These are phyloP conservation scores for Pelagia noctiluca DNA, from an alignment of 30 jellyfish, hydroid and myxozoan genomes.

Conservation along the genomic window DNA sequence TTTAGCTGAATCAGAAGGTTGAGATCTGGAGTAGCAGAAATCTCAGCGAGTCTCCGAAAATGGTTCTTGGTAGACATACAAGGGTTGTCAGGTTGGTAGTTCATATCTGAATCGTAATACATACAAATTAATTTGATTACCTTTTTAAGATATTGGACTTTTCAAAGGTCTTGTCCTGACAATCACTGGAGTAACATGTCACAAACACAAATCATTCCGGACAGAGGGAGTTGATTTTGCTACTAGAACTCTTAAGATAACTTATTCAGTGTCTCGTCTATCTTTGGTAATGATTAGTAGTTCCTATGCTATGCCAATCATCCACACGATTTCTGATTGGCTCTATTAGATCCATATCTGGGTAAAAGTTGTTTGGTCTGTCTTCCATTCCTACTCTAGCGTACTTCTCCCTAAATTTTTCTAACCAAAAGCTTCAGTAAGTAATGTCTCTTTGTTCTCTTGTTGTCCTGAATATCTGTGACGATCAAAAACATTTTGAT, in stretches of 20 bases:
- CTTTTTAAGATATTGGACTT: no score
- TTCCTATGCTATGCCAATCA: no score
- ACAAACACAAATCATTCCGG: no score
- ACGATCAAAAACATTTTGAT: not conserved
- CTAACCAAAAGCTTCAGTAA: not conserved
- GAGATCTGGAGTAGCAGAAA: conserved; percentile 86
- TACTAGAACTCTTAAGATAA: no score
- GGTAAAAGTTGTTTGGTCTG: no score
- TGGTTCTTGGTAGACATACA: conserved; percentile 91
- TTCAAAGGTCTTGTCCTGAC: no score
- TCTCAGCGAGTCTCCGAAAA: conserved; percentile 64
- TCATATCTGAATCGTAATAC: not conserved
- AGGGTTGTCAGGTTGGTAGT: conserved; percentile 83
- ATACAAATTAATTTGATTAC: not conserved
- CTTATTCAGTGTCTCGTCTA: no score
- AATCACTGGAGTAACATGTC: no score
- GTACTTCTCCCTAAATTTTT: not conserved
- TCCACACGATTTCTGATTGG: no score
- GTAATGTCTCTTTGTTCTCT: not conserved
- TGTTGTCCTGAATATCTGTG: not conserved
- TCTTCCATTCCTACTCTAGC: not conserved
- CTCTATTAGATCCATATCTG: no score
- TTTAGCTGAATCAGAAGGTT: conserved; percentile 89
- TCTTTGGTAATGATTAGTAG: no score
- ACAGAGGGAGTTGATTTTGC: no score